Base-by-base conservation (phyloP, 2,113 vertebrate genomes). In the Prionailurus bengalensis region DNA sequence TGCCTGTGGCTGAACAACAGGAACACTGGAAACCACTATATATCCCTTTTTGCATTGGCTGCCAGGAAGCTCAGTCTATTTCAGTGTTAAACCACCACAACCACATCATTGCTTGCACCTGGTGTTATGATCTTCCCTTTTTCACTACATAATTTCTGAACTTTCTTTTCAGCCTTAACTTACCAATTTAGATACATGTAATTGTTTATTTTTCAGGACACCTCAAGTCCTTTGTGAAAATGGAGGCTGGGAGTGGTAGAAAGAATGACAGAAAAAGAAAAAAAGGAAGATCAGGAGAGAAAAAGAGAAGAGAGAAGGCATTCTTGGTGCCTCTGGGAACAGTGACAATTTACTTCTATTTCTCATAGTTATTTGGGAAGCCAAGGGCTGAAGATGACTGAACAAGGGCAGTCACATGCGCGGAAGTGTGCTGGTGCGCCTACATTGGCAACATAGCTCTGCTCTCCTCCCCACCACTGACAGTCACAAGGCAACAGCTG, bases 1-100 rank as follows among this genome's bases (percentile, higher is more conserved):
- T 92, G 55, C 42, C 79, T 96, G 86, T 45, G 61, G 61, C 4
- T 17, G 14, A 93, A 91, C 66, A 90, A 39, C 4, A 42, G 21
- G 11, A 66, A 92, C n/a, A 36, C 2, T 81, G 66, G 71, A 97
- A 98, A 97, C 36, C 71, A 45, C 70, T n/a, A 13, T 9, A 14
- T 71, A 31, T 31, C 65, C 73, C 13, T 84, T 73, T 96, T 90
- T 58, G 36, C 83, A 29, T 74, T 82, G 65, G 81, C 74, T 81
- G 39, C 76, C 84, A 63, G 81, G 97, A 97, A 97, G 53, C 90
- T 90, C 84, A 80, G 65, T 94, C 94, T 94, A 84, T 92, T 82
- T 78, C 90, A 58, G 88, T 36, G 76, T 10, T 85, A 58, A 29
- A 3, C 11, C 8, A 61, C 58, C 33, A 61, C 17, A 71, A 58